Percentiles rank a stretch among this genome's conserved stretches.
Conservation (phyloP, 1,140 invertebrate species). For the Rhagoletis pomonella region DNA sequence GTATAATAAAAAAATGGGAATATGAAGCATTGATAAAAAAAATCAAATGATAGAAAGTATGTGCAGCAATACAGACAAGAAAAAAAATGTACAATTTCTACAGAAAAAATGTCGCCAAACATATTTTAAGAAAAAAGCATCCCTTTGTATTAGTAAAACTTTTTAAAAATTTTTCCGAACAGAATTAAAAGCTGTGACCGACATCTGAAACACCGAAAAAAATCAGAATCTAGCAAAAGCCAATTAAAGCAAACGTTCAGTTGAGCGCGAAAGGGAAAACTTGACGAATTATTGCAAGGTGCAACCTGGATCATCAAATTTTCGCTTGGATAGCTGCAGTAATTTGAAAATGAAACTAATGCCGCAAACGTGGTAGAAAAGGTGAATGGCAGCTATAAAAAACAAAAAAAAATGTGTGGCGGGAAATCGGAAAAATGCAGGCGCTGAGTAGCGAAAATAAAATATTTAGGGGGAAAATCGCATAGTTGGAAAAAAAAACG, state of each 20-base stretch:
- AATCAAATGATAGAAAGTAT: too few relatives aligned
- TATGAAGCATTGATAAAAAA: too few relatives aligned
- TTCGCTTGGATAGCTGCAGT: slow-evolving; percentile 39
- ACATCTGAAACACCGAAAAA: neutral
- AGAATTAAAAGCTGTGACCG: neutral
- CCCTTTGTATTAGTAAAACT: too few relatives aligned
- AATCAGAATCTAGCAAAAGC: neutral
- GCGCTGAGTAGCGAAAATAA: neutral
- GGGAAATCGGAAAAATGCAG: neutral
- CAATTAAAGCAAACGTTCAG: slow-evolving; percentile 49
- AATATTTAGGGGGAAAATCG: neutral
- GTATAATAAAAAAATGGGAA: too few relatives aligned
- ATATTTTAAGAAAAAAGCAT: too few relatives aligned
- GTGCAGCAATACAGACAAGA: too few relatives aligned
- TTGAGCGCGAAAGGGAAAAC: slow-evolving; percentile 43
- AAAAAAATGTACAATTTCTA: neutral
- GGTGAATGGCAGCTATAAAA: neutral
- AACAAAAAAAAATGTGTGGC: neutral
- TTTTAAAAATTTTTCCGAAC: too few relatives aligned
- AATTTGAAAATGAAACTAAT: slow-evolving; percentile 43
- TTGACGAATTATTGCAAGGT: slow-evolving; percentile 32
- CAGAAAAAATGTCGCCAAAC: too few relatives aligned
- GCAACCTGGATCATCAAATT: slow-evolving; percentile 47
- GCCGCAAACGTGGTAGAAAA: neutral
- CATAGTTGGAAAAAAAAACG: neutral